Conservation (phyloP, 2,113 vertebrate species). For the Anser cygnoides region DNA sequence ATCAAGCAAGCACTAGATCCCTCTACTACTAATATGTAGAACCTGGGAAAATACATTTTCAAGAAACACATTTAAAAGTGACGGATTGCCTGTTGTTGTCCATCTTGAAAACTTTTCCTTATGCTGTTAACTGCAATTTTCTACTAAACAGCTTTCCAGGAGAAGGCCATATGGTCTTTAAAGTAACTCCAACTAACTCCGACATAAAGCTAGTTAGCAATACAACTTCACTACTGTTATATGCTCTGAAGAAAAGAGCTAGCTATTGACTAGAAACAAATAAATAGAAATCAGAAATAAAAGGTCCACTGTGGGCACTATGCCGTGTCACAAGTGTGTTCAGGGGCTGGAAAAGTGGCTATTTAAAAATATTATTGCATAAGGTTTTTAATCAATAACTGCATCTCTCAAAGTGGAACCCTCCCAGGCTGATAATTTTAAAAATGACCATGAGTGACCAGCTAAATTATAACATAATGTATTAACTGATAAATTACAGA, state of each 20-base stretch:
- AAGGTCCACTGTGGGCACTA: neutral
- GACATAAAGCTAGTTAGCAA: neutral
- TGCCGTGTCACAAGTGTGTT: neutral
- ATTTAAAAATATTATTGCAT: neutral
- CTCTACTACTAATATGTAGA: neutral
- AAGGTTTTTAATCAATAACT: neutral
- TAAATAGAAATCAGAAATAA: neutral
- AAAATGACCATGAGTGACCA: neutral
- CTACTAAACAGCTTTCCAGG: neutral
- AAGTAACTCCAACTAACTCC: accelerated
- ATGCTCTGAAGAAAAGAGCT: neutral
- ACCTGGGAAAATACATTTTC: neutral
- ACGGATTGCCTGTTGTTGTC: neutral
- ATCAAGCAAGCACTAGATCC: neutral
- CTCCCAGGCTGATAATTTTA: neutral
- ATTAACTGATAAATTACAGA: neutral
- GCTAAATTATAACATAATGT: neutral
- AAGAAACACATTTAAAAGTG: neutral
- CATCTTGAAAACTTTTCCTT: neutral
- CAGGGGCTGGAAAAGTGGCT: neutral
- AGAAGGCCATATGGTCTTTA: neutral
- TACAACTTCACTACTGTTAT: neutral
- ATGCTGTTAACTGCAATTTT: neutral
- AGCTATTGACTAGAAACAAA: neutral
- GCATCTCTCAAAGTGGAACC: neutral